Evolutionary conservation across 2,797 vertebrate genomes (phyloP), one percentile per base, ranked within the genome.

Genomic region (Chloroceryle amazona): DNA sequence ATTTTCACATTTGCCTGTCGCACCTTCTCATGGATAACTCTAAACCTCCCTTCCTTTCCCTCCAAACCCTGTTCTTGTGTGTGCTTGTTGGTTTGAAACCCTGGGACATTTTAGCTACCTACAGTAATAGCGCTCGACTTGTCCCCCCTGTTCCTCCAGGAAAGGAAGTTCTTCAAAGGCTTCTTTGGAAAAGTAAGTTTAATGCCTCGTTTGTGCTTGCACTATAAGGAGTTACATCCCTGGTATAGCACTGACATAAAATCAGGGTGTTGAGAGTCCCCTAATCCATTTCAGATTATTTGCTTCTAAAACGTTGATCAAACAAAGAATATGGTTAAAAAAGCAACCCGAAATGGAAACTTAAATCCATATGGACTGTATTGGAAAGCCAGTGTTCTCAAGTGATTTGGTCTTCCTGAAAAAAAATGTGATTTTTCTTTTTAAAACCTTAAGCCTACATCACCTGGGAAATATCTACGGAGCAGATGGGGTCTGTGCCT

Each of bases 151-250:
- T 99, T 99, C 99, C 99, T 99, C 99, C 99, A 99, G 99, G 99
- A 99, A 99, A 99, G 99, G 99, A 99, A 99, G 99, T 99, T 99
- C 99, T 99, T 99, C 99, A 99, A 99, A 99, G 99, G 99, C 99
- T 99, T 99, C 99, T 99, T 99, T 99, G 98, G 98, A 99, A 99
- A 99, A 99, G 99, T 99, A 99, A 99, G 99, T 99, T 98, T 98
- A 98, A 98, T 98, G 98, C 97, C 97, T 97, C 94, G 29, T 98
- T 97, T 97, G 89, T 98, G 97, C 97, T 98, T 98, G 96, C 94
- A 97, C 96, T 98, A 97, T 98, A 98, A 98, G 98, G 98, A 98
- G 98, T 98, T 98, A 98, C 98, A 98, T 98, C 98, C 98, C 98
- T 97, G 97, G 98, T 98, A 96, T 96, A 97, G 96, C 96, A 95